Conservation (phyloP, 2,113 vertebrate species). For the Hystrix cristata region DNA sequence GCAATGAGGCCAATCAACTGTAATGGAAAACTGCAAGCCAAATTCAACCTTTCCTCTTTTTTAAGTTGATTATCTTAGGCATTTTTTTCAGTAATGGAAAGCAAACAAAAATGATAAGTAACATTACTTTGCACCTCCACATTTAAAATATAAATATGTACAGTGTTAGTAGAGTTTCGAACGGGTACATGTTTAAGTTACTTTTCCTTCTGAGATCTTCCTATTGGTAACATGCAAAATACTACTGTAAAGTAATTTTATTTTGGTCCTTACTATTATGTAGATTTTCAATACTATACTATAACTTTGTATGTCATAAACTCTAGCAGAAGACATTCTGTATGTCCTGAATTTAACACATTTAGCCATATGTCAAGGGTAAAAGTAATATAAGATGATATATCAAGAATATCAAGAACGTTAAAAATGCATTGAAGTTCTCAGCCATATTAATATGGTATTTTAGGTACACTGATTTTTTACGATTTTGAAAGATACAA, state of each 20-base stretch:
- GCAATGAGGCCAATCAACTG: neutral
- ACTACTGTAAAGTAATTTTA: neutral
- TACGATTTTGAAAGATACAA: slow-evolving; percentile 9
- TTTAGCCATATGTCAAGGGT: neutral
- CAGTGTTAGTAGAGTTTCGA: neutral
- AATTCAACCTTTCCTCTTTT: neutral
- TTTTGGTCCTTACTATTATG: neutral
- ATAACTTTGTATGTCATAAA: neutral
- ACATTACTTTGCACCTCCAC: neutral
- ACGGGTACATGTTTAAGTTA: neutral
- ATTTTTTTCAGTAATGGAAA: neutral
- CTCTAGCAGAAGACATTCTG: neutral
- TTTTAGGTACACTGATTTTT: neutral
- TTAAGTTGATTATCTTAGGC: neutral
- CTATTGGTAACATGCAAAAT: neutral
- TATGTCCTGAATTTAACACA: neutral
- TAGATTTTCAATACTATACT: neutral
- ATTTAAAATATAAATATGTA: neutral
- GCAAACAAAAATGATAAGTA: neutral
- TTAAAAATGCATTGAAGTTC: neutral
- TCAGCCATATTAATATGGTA: slow-evolving; percentile 35
- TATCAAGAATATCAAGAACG: neutral
- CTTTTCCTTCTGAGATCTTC: neutral
- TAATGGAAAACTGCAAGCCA: neutral
- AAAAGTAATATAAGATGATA: slow-evolving; percentile 1